Evolutionary conservation across 2,888 invertebrate genomes (phyloP), one percentile per base, ranked within the genome.

Genomic region (Pantelozetes paolii): DNA sequence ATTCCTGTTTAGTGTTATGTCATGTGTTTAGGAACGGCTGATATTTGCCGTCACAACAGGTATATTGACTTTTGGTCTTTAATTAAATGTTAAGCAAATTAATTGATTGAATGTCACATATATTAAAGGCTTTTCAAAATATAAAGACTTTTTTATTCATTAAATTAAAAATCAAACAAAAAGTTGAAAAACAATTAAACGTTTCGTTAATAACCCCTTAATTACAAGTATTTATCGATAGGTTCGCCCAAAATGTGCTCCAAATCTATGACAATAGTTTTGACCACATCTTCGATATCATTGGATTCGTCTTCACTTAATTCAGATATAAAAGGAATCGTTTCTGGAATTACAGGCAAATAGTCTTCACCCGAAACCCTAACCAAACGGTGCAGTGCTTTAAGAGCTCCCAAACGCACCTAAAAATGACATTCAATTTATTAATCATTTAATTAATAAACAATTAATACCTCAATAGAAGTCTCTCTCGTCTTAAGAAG

Each of bases 301-400:
- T 74, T 64, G 28, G 48, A 32, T 30, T 75, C 74, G 62, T 74
- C 95, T 85, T 96, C 96, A 78, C 96, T 85, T 20, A 97, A 84
- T 81, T 97, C 96, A 0, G 94, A 92, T 45, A 97, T 84, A 85
- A 95, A 95, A 0, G 95, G 95, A 76, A 96, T 90, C 5, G 94
- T 93, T 81, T 97, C 96, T 0, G 96, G 94, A 71, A 96, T 82
- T 0, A 96, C 85, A 0, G 92, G 89, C 79, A 93, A 85, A 84
- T 93, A 96, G 80, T 92, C 92, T 81, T 92, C 92, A 2, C 92
- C 93, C 1, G 96, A 84, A 81, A 90, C 92, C 69, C 87, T 87
- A 2, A 91, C 92, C 79, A 94, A 87, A 78, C 89, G 89, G 72
- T 90, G 88, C 78, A 92, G 84, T 76, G 88, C 88, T 77, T 88